Evolutionary conservation across 2,888 invertebrate species (phyloP), one percentile per base, ranked within the genome.

Genomic region (Ypsolopha sequella): DNA sequence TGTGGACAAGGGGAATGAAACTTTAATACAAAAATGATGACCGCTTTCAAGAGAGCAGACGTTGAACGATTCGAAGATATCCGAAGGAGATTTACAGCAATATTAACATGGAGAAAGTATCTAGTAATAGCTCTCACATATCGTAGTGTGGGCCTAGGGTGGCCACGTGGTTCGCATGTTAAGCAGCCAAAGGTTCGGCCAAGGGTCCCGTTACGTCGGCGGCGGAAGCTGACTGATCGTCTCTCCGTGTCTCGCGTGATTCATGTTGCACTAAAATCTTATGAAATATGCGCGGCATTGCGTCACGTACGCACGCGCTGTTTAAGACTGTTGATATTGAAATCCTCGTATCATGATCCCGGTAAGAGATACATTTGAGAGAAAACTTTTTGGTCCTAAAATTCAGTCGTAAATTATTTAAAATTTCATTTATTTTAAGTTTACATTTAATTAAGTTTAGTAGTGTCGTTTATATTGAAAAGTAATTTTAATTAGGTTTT

Each of bases 71-170:
- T 48, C 36, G 51, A 7, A 11, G 24, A 34, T 51, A 46, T 51
- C 51, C 46, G 47, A 47, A 46, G 71, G 69, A 77, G 80, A 86
- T 82, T 79, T 80, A 82, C 66, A 75, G 76, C 76, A 78, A 85
- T 86, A 86, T 86, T 84, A 86, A 85, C 82, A 80, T 75, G 70
- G 77, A 78, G 76, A 84, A 84, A 85, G 86, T 84, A 77, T 84
- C 84, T 86, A 86, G 85, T 86, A 84, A 86, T 85, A 86, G 86
- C 85, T 84, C 80, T 80, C 85, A 82, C 86, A 86, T 82, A 84
- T 86, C 86, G 85, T 73, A 73, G 80, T 73, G 74, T 76, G 80
- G 86, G 86, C 77, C 86, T 80, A 85, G 81, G 80, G 80, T 66
- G 66, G 58, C 70, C 60, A 68, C 80, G 84, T 66, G 84, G 73